A percentile compares a stretch with the other conserved stretches of the same genome.
These are phyloP conservation scores for Pteronura brasiliensis DNA, from an alignment of 2,113 vertebrate genomes.

Conservation along the genomic window DNA sequence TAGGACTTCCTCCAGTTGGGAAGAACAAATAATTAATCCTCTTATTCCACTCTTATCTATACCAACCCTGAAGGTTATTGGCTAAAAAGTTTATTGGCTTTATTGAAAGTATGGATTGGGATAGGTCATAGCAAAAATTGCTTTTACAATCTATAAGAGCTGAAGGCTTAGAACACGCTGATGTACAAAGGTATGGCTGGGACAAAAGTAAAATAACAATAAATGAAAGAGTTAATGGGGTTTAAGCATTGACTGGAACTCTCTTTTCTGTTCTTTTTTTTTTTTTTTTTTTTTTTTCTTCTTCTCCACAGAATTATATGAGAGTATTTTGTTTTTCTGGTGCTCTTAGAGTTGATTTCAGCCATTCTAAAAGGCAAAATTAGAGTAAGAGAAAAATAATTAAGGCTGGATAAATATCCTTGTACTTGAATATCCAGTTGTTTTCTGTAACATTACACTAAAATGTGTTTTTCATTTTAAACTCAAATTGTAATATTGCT, in stretches of 20 bases:
- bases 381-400: neutral
- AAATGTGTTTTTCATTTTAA: neutral
- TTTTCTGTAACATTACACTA: neutral
- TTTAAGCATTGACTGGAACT: neutral
- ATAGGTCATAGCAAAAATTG: neutral
- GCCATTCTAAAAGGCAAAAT: slow-evolving; percentile 16
- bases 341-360: neutral
- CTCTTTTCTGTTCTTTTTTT: neutral
- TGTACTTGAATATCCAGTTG: neutral
- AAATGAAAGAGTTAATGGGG: neutral
- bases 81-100: neutral
- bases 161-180: neutral
- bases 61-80: neutral
- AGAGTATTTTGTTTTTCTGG: neutral
- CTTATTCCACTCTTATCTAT: neutral
- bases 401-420: neutral
- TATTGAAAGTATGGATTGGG: neutral
- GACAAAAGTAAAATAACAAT: slow-evolving; percentile 42
- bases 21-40: neutral
- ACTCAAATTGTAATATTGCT: neutral
- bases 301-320: neutral
- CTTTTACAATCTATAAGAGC: neutral
- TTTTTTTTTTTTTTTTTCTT: too few relatives aligned
- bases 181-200: neutral
- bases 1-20: neutral